A percentile compares a stretch with the other conserved stretches of the same genome.
phyloP scores from a whole-genome alignment of 2,888 invertebrate genomes.

The Tachina lurida region DNA sequence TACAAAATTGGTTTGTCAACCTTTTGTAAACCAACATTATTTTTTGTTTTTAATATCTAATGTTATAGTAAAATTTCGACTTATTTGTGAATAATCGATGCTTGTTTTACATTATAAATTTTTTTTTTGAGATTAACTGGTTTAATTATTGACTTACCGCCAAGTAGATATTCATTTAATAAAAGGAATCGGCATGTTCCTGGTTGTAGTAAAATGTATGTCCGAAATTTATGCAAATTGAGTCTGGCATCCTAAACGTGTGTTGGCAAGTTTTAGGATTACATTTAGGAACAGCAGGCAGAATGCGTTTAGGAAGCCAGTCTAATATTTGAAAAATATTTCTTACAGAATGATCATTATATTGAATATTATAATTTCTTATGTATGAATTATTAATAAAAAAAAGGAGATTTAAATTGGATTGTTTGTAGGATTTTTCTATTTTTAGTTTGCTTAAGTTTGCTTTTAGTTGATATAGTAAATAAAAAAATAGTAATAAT shows the following conservation, averaged over 20 bases:
- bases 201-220: not conserved
- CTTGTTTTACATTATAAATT: too few relatives aligned
- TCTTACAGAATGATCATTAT: not conserved
- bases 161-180: constrained; percentile 5
- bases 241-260: not conserved
- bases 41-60: too few relatives aligned
- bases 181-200: not conserved
- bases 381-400: not conserved
- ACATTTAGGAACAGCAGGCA: too few relatives aligned
- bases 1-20: too few relatives aligned
- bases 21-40: too few relatives aligned
- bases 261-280: too few relatives aligned
- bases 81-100: too few relatives aligned
- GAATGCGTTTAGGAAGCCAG: too few relatives aligned
- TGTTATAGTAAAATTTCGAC: too few relatives aligned
- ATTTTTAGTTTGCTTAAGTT: constrained; percentile 39
- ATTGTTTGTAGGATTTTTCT: constrained; percentile 11
- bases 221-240: not conserved
- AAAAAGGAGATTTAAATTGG: not conserved
- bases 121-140: not conserved
- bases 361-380: too few relatives aligned
- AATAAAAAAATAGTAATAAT: constrained; percentile 33
- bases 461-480: constrained; percentile 38
- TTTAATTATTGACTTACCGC: constrained; percentile 19
- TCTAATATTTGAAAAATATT: not conserved